phyloP scores from a whole-genome alignment of 1,140 invertebrate genomes.

The Drosophila pseudoananassae region DNA sequence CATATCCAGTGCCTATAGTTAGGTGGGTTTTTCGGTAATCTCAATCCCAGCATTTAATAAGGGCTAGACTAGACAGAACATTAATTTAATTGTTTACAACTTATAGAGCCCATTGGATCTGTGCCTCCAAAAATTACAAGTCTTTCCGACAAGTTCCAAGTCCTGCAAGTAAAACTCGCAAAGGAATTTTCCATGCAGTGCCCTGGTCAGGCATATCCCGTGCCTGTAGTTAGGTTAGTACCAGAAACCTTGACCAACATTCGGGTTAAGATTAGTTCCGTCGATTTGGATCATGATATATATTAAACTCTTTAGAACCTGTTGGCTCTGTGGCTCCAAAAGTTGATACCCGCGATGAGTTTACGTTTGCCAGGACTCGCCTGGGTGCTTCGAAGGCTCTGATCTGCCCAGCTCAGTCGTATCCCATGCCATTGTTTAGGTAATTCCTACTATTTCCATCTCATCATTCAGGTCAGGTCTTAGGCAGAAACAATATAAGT shows the following conservation, averaged over 20 bases:
- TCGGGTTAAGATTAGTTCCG: constrained; percentile 10
- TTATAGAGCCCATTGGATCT: constrained; percentile 88
- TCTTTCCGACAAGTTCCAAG: constrained; percentile 85
- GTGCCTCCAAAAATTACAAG: constrained; percentile 88
- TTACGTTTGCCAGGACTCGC: constrained; percentile 82
- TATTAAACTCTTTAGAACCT: constrained; percentile 85
- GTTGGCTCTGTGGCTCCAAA: constrained; percentile 89
- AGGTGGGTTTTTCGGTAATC: constrained; percentile 83
- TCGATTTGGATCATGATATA: neutral
- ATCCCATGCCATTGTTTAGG: constrained; percentile 87
- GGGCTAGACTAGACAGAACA: neutral
- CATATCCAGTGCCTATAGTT: constrained; percentile 87
- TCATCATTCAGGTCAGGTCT: constrained; percentile 48
- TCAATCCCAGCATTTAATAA: no score
- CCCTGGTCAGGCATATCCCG: constrained; percentile 88
- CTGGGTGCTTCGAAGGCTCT: constrained; percentile 85
- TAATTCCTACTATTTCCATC: constrained; percentile 54
- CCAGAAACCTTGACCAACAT: constrained; percentile 33
- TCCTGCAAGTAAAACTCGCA: constrained; percentile 84
- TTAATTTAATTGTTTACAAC: constrained; percentile 36
- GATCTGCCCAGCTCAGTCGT: constrained; percentile 88
- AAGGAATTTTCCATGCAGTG: constrained; percentile 88
- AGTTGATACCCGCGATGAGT: constrained; percentile 85
- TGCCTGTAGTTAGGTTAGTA: constrained; percentile 88
- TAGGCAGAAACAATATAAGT: neutral